Evolutionary conservation across 2,797 vertebrate species (phyloP), one percentile per base, ranked within the genome.

Genomic region (Myotis vivesi): DNA sequence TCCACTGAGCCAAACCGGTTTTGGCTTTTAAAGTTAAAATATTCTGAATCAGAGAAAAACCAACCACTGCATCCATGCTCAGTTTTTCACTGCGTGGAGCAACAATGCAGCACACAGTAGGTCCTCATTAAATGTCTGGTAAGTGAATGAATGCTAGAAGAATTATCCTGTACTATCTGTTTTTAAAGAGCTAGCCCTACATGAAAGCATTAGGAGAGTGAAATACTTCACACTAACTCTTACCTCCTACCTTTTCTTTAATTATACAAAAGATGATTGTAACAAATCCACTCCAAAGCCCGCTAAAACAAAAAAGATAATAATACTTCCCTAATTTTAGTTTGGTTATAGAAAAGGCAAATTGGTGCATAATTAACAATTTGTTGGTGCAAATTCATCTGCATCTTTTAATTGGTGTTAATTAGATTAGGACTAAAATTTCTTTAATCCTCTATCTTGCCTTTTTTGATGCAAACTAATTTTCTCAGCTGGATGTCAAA

Each of bases 401-500:
- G 97, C 98, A 99, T 98, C 98, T 98, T 98, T 99, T 98, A 99
- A 99, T 99, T 98, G 98, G 99, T 99, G 99, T 99, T 99, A 99
- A 99, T 99, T 99, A 99, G 98, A 99, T 98, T 98, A 99, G 98
- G 99, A 98, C 98, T 97, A 98, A 98, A 98, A 98, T 98, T 98
- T 98, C 98, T 98, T 98, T 98, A 98, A 98, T 98, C 98, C 98
- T 98, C 97, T 97, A 98, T 98, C 98, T 98, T 97, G 97, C 95
- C 98, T 98, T 98, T 99, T 98, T 99, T 98, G 98, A 99, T 98
- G 98, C 95, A 98, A 99, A 98, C 98, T 98, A 98, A 98, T 98
- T 98, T 98, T 98, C 98, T 98, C 99, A 99, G 98, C 98, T 98
- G 98, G 98, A 98, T 97, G 98, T 98, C 97, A 98, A 98, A 98